Percentiles rank a stretch among this genome's conserved stretches.
phyloP scores from a whole-genome alignment of 2,797 vertebrate species.

The Galago senegalensis region DNA sequence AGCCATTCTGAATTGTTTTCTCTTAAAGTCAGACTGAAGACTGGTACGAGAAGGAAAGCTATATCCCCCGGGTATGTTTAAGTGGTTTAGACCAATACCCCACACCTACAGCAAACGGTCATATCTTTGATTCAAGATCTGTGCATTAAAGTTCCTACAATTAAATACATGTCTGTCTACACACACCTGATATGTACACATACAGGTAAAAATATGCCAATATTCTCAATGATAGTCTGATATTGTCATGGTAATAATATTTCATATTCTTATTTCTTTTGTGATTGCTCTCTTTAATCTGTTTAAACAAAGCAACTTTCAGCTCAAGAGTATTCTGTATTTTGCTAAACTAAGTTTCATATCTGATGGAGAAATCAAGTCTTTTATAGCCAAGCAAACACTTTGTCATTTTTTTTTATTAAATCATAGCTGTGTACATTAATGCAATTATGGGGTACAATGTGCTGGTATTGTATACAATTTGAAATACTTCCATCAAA shows the following conservation, averaged over 20 bases:
- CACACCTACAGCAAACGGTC: background rate
- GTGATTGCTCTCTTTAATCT: no score
- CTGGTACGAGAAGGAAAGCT: background rate
- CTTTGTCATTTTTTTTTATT: no score
- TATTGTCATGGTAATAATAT: background rate
- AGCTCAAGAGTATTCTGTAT: no score
- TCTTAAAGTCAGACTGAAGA: slow-evolving; percentile 69
- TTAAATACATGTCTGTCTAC: background rate
- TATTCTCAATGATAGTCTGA: background rate
- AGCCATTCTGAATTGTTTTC: slow-evolving; percentile 82
- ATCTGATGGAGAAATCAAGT: no score
- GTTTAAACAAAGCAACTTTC: no score
- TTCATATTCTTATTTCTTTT: background rate
- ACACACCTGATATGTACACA: background rate
- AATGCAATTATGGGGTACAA: no score
- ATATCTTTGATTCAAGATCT: slow-evolving; percentile 49
- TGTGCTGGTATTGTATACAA: no score
- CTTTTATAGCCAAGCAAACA: no score
- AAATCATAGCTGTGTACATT: no score
- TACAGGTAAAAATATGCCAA: background rate
- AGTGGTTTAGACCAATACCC: background rate
- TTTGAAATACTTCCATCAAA: no score
- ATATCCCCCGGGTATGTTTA: background rate
- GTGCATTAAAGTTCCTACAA: background rate
- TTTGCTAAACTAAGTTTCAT: no score